Evolutionary conservation across 2,888 invertebrate genomes (phyloP).

Genomic region (Heliconius ethilla): DNA sequence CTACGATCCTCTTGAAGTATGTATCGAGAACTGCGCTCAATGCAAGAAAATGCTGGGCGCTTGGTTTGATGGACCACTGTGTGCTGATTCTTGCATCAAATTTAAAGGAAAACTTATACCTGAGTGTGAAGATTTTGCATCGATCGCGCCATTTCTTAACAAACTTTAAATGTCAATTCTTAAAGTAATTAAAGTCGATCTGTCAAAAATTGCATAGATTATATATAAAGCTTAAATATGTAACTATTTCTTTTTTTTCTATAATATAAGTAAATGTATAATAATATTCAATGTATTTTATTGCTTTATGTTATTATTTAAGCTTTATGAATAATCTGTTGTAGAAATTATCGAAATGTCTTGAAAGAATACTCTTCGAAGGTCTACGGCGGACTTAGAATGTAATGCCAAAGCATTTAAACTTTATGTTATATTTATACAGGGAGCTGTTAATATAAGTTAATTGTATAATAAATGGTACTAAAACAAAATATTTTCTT

Average conservation of each 20-base stretch:
- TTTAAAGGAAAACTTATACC: constrained; percentile 92
- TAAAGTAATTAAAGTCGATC: too few relatives aligned
- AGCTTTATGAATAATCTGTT: constrained; percentile 8
- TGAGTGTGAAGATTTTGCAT: constrained; percentile 91
- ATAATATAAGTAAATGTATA: background rate
- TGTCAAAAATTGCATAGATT: constrained; percentile 1
- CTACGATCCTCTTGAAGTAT: constrained; percentile 84
- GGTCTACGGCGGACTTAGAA: constrained; percentile 35
- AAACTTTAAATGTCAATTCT: constrained; percentile 60
- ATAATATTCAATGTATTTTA: background rate
- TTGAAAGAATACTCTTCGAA: constrained; percentile 37
- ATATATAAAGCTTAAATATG: constrained; percentile 3
- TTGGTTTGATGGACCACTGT: constrained; percentile 92
- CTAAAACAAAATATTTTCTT: constrained; percentile 25
- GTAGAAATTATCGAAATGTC: constrained; percentile 10
- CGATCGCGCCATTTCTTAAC: constrained; percentile 90
- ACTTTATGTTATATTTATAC: constrained; percentile 43
- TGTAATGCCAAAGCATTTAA: constrained; percentile 50
- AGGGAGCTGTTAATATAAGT: constrained; percentile 40
- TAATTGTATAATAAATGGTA: constrained; percentile 36
- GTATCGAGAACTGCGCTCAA: constrained; percentile 93
- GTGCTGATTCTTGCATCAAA: constrained; percentile 92
- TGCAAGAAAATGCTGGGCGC: constrained; percentile 94
- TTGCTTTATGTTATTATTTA: background rate
- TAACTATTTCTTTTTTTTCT: background rate